Percentiles rank a stretch among this genome's conserved stretches.
These are phyloP conservation scores for Caenorhabditis afra DNA, from an alignment of 2,888 invertebrate genomes.

Conservation along the genomic window DNA sequence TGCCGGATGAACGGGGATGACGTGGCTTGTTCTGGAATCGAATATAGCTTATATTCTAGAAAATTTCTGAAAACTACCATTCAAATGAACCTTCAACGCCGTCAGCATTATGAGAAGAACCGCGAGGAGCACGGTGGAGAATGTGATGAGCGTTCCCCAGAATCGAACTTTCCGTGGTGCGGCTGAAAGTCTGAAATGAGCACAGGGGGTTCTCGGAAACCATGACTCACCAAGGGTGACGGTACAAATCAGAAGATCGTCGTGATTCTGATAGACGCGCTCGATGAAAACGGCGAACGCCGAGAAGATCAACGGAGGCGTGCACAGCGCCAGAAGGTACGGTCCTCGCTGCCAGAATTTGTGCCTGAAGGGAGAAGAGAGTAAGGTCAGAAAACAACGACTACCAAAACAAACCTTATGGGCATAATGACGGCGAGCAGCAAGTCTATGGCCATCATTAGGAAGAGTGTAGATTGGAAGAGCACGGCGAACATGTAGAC, in stretches of 20 bases:
- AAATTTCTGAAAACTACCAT: too few relatives aligned
- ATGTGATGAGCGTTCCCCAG: constrained; percentile 56
- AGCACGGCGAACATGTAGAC: constrained; percentile 59
- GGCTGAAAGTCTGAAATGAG: constrained; percentile 49
- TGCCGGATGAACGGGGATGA: constrained; percentile 46
- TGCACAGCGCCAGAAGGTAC: constrained; percentile 40
- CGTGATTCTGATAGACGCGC: constrained; percentile 49
- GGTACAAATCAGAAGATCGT: constrained; percentile 50
- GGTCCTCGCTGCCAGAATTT: constrained; percentile 56
- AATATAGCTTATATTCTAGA: too few relatives aligned
- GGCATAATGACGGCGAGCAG: constrained; percentile 54
- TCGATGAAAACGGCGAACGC: constrained; percentile 51
- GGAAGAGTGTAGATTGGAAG: constrained; percentile 53
- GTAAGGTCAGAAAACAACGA: too few relatives aligned
- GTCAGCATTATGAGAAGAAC: constrained; percentile 33
- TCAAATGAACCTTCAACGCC: constrained; percentile 45
- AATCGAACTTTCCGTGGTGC: constrained; percentile 49
- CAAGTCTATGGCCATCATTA: constrained; percentile 60
- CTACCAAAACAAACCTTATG: constrained; percentile 29
- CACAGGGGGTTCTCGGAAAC: too few relatives aligned
- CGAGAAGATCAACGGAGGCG: constrained; percentile 47
- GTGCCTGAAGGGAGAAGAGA: too few relatives aligned
- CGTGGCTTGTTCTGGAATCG: constrained; percentile 32
- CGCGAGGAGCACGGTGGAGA: constrained; percentile 41
- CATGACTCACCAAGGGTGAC: constrained; percentile 52